Evolutionary conservation across 1,140 invertebrate genomes (phyloP), one percentile per base, ranked within the genome.

Genomic region (Melitaea cinxia): DNA sequence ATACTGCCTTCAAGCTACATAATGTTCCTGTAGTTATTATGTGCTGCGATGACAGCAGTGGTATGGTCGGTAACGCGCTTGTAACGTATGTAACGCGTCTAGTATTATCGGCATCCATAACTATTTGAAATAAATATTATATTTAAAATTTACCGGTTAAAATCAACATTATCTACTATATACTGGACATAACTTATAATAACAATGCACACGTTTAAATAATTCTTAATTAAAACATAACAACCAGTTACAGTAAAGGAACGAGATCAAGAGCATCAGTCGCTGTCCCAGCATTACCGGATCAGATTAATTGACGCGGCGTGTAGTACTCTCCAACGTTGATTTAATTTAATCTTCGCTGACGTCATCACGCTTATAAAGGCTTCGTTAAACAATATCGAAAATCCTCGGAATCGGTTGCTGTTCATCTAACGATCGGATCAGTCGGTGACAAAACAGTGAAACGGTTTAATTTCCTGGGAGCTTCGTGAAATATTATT

Each of bases 391-490:
- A 47, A 45, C 45, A 33, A 47, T 49, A 50, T 59, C 17, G 45
- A 49, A 50, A 59, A 59, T 59, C 57, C 57, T 59, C 26, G 24
- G 26, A 19, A 7, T 19, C 37, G 57, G 45, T 49, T 35, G 23
- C 50, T 30, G 24, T 30, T 53, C 50, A 15, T 52, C 49, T n/a
- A n/a, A 52, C 21, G 21, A 28, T 33, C 50, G 28, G 50, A 6
- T n/a, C 6, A 12, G 28, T 21, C 23, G 59, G 47, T 61, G 59
- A 39, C 49, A 39, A 61, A 61, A 61, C 33, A 53, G 53, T 53
- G 39, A 47, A 61, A 10, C 30, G 14, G 9, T 17, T 61, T 61
- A 61, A 61, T 61, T 53, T 61, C 58, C 58, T 61, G 59, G 5
- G 35, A 45, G 28, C 7, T 37, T 61, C 23, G 17, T 50, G 9